These are phyloP conservation scores for Ochropacha duplaris DNA, from an alignment of 2,888 invertebrate species.

Conservation along the genomic window DNA sequence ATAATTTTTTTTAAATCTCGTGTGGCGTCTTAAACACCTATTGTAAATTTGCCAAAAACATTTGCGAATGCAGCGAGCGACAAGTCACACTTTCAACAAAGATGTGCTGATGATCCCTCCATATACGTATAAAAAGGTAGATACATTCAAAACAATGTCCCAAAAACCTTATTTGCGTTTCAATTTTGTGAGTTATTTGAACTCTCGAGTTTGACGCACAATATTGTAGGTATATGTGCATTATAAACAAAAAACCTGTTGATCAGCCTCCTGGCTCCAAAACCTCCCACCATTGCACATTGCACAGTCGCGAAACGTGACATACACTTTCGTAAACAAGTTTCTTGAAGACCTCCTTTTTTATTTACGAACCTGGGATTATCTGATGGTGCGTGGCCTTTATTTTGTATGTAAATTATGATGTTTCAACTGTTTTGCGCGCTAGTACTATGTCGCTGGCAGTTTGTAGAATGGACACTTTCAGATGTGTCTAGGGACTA, in stretches of 20 bases:
- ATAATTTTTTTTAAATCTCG: background rate
- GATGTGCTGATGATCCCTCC: background rate
- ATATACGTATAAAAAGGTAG: background rate
- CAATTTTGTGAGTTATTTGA: slow-evolving; percentile 4
- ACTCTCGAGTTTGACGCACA: slow-evolving; percentile 4
- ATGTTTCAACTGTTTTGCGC: slow-evolving; percentile 12
- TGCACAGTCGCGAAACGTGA: slow-evolving; percentile 41
- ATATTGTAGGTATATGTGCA: slow-evolving; percentile 1
- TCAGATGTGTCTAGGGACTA: background rate
- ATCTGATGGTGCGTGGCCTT: slow-evolving; percentile 35
- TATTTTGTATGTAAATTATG: slow-evolving; percentile 32
- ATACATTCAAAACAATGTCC: background rate
- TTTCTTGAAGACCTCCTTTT: slow-evolving; percentile 29
- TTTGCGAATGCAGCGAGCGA: background rate
- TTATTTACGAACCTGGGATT: slow-evolving; percentile 25
- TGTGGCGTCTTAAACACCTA: too few species aligned
- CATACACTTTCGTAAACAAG: slow-evolving; percentile 43
- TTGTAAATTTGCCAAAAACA: background rate
- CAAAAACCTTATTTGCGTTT: slow-evolving; percentile 1
- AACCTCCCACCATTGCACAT: background rate
- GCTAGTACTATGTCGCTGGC: background rate
- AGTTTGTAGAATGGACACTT: background rate
- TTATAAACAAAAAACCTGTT: slow-evolving; percentile 26
- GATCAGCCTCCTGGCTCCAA: slow-evolving; percentile 9
- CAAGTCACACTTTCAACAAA: background rate